Conservation (phyloP, 2,113 vertebrate species). For the Austrofundulus limnaeus region DNA sequence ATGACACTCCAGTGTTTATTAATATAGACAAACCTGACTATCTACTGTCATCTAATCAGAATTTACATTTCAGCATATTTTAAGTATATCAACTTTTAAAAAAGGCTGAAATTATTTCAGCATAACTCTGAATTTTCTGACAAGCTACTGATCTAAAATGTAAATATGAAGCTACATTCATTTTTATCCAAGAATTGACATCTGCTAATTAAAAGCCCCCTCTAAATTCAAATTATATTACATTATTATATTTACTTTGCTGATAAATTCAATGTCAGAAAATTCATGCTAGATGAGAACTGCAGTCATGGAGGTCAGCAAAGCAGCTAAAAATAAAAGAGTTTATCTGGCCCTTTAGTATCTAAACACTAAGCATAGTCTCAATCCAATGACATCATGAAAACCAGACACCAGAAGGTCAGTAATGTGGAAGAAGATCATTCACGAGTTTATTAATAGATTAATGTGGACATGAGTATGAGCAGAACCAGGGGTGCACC, state of each 20-base stretch:
- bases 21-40: too few species aligned
- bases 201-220: neutral
- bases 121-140: too few species aligned
- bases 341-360: slow-evolving; percentile 15
- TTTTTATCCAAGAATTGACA: neutral
- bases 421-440: slow-evolving; percentile 28
- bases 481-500: too few species aligned
- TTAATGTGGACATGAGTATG: slow-evolving; percentile 73
- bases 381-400: neutral
- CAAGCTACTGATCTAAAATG: neutral
- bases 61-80: neutral
- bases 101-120: too few species aligned
- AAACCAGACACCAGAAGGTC: slow-evolving; percentile 13
- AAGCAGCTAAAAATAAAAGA: neutral
- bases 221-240: neutral
- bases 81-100: neutral
- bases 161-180: neutral
- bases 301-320: neutral
- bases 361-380: neutral
- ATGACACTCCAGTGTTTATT: too few species aligned
- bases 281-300: neutral
- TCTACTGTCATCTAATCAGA: neutral
- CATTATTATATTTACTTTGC: too few species aligned
- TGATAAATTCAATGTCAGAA: neutral
- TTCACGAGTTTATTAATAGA: slow-evolving; percentile 49